A percentile compares a stretch with the other conserved stretches of the same genome.
Conservation (phyloP, 2,888 invertebrate genomes). For the Synergus gifuensis region DNA sequence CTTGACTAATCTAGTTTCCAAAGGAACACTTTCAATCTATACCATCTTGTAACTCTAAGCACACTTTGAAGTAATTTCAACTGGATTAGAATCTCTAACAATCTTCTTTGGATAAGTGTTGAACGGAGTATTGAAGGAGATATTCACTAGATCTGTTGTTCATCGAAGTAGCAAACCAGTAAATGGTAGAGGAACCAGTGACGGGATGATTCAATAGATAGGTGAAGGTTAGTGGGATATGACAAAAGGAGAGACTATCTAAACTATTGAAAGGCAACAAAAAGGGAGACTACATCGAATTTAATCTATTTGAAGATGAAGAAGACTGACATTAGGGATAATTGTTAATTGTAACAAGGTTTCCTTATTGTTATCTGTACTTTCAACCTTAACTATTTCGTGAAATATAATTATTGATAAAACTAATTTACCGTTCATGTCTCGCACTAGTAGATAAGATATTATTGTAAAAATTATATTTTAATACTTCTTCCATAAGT, state of each 20-base stretch:
- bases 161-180: background rate
- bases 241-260: background rate
- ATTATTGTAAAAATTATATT: too few species aligned
- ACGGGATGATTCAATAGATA: background rate
- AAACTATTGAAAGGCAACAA: background rate
- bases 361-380: background rate
- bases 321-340: background rate
- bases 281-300: background rate
- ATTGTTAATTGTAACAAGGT: background rate
- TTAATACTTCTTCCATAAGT: too few species aligned
- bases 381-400: too few species aligned
- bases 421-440: background rate
- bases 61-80: background rate
- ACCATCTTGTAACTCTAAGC: too few species aligned
- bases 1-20: background rate
- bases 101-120: background rate
- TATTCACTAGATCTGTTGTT: background rate
- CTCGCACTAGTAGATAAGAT: too few species aligned
- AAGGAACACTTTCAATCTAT: too few species aligned
- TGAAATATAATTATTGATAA: background rate
- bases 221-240: background rate
- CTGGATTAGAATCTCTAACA: background rate
- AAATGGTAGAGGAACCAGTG: background rate
- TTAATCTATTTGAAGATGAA: background rate
- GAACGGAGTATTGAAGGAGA: background rate